Evolutionary conservation across 2,113 vertebrate genomes (phyloP), one percentile per base, ranked within the genome.

Genomic region (Plotosus lineatus): DNA sequence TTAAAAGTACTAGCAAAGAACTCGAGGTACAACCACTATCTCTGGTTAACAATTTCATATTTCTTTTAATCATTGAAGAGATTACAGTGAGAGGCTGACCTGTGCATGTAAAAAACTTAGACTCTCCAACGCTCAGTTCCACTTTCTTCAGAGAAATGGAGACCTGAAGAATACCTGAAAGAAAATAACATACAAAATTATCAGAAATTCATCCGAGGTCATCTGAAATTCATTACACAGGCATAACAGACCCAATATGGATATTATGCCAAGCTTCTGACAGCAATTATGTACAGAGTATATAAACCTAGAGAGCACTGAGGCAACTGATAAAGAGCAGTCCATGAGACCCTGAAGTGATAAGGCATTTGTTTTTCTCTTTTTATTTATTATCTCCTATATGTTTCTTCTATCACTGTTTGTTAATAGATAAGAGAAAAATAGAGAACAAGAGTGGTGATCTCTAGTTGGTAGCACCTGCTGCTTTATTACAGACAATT

Each of bases 81-180:
- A 69, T 38, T 61, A 38, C 17, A 46, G 40, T 28, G 53, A 19
- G 58, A 72, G 31, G 15, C 84, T 81, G 75, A 98, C 97, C 97
- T 95, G 97, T 98, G 86, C 97, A 99, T 81, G 95, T 99, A 94
- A 99, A 98, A 93, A 98, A 99, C 91, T 99, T 99, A 81, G 97
- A 99, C 91, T 98, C 97, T 46, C 97, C 97, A 40, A 99, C 97
- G 79, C 97, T 99, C 83, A 99, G 93, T 89, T 99, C 97, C 90
- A 98, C 97, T 94, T 98, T 99, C 90, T 94, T 97, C 89, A 99
- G 93, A 76, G 97, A 98, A 93, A 98, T 99, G 84, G 97, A 95
- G 89, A 98, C 97, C 92, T 99, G 97, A 88, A 98, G 94, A 86
- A 96, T 91, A 86, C 95, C 97, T 98, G 92, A 79, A 93, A 92